phyloP scores from a whole-genome alignment of 2,797 vertebrate species.

The Clarias laeviceps region DNA sequence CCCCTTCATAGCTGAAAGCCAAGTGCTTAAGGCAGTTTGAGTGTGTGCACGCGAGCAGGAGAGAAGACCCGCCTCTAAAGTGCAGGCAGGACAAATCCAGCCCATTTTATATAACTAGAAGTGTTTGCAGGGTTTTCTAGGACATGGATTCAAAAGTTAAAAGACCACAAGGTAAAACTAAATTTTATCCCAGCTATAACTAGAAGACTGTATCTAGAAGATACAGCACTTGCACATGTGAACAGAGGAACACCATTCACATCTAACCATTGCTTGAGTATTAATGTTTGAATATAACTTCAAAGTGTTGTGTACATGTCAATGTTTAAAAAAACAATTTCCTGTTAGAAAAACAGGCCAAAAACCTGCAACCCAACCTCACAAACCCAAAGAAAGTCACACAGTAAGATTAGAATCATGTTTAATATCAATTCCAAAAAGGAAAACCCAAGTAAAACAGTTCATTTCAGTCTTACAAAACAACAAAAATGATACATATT shows the following conservation, averaged over 20 bases:
- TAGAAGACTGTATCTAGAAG: neutral
- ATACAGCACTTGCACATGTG: neutral
- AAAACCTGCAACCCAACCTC: too few relatives aligned
- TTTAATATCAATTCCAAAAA: conserved; percentile 70
- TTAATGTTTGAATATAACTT: neutral
- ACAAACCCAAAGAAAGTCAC: neutral
- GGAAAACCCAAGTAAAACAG: conserved; percentile 72
- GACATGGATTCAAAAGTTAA: neutral
- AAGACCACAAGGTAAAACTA: neutral
- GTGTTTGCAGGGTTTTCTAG: neutral
- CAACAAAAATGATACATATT: conserved; percentile 67
- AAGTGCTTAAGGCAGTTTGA: neutral
- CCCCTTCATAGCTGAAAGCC: neutral
- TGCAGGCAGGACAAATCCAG: neutral
- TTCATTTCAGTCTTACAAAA: conserved; percentile 86
- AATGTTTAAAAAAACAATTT: neutral
- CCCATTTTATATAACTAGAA: neutral
- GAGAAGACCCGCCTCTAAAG: neutral
- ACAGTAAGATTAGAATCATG: conserved; percentile 60
- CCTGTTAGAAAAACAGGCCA: neutral
- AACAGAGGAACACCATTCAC: too few relatives aligned
- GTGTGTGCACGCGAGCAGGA: too few relatives aligned
- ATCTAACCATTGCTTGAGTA: too few relatives aligned
- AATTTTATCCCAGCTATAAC: neutral
- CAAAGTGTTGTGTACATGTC: neutral